Base-by-base conservation (phyloP, 1,140 invertebrate genomes). In the Brachionus calyciflorus region DNA sequence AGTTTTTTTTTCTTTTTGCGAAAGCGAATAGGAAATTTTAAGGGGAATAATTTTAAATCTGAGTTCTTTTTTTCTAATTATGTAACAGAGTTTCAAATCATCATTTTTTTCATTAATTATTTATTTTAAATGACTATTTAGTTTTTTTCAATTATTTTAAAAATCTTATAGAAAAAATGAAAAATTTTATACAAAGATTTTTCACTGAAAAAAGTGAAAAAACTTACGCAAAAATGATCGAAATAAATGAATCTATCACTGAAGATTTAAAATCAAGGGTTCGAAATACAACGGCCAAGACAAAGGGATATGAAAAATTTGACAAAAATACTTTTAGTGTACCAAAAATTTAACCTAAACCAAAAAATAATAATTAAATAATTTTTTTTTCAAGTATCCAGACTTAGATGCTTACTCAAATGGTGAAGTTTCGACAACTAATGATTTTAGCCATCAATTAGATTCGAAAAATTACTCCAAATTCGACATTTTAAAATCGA, bases 111-210 rank as follows among this genome's bases (percentile, higher is more conserved):
- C 33, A 37, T 37, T 37, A 3, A 37, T 37, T 37, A 5, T 37
- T 37, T 9, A 37, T 37, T 9, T 5, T 37, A 37, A 37, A 37
- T 37, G 3, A 5, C 9, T 37, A 37, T 37, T 37, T 37, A 37
- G 9, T 37, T 17, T 49, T 49, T 60, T 60, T 60, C n/a, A n/a
- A n/a, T n/a, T 17, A n/a, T 60, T 57, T 14, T 30, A 14, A 14
- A 40, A 37, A 37, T 19, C 37, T 60, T 60, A 60, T n/a, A n/a
- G n/a, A n/a, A n/a, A 30, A 60, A 28, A 60, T 60, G 55, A 60
- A 60, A 60, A 60, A 60, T 60, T 60, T 60, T 40, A 60, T 60
- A 33, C 55, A 60, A 19, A 60, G 37, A 41, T 60, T 60, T 37
- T 60, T 60, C 37, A 33, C 17, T 60, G 55, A 60, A 17, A 60